These are phyloP conservation scores for Chrysodeixis includens DNA, from an alignment of 2,888 invertebrate species.

Conservation along the genomic window DNA sequence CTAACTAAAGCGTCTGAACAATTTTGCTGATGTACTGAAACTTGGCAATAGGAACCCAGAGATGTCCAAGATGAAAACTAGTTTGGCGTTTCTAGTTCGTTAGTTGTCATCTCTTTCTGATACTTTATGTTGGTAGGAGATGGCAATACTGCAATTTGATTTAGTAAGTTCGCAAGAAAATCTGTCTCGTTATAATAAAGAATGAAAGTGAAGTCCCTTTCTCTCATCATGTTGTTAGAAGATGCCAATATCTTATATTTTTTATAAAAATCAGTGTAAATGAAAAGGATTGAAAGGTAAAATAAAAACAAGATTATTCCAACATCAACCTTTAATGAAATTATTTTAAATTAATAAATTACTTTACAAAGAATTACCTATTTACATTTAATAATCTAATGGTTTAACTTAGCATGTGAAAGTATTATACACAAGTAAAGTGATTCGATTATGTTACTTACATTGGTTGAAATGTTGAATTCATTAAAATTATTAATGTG, in stretches of 20 bases:
- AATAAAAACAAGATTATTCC: slow-evolving; percentile 51
- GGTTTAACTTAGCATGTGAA: slow-evolving; percentile 29
- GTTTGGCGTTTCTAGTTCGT: too few species aligned
- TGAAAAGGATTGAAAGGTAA: slow-evolving; percentile 43
- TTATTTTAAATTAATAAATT: slow-evolving; percentile 70
- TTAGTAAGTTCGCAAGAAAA: too few species aligned
- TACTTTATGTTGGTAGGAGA: background rate
- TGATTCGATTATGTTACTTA: slow-evolving; percentile 20
- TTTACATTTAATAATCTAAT: slow-evolving; percentile 58
- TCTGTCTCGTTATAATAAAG: too few species aligned
- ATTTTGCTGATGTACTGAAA: too few species aligned
- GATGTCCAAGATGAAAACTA: too few species aligned
- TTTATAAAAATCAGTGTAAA: too few species aligned
- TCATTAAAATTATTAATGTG: slow-evolving; percentile 24
- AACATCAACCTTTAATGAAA: slow-evolving; percentile 83
- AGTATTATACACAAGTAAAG: slow-evolving; percentile 34
- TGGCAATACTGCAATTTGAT: background rate
- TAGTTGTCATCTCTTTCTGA: too few species aligned
- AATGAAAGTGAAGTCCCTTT: too few species aligned
- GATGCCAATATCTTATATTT: too few species aligned
- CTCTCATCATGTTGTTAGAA: too few species aligned
- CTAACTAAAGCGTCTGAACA: too few species aligned
- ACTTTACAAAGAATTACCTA: slow-evolving; percentile 69
- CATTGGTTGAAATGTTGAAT: slow-evolving; percentile 31
- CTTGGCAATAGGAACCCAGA: too few species aligned